These are phyloP conservation scores for Sylvicapra grimmia DNA, from an alignment of 2,113 vertebrate genomes.

Conservation along the genomic window DNA sequence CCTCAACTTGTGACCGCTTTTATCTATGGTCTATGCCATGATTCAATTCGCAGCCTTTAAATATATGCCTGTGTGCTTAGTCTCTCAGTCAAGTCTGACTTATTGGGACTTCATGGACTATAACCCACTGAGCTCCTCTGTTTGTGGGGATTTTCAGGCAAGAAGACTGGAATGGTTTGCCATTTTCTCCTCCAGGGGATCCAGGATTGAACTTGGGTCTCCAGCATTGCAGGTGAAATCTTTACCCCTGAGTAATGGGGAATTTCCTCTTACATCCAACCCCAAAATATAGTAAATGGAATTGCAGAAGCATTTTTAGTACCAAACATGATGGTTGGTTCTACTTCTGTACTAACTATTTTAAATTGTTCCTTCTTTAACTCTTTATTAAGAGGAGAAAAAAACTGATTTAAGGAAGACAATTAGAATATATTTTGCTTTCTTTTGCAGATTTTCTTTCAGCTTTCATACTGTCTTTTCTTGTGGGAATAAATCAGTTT, in stretches of 20 bases:
- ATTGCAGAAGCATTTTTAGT: neutral
- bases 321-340: neutral
- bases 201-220: neutral
- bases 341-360: neutral
- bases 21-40: neutral
- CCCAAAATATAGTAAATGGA: neutral
- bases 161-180: neutral
- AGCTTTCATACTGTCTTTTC: conserved; percentile 41
- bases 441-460: conserved; percentile 50
- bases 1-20: neutral
- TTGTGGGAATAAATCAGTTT: conserved; percentile 62
- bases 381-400: neutral
- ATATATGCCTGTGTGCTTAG: neutral
- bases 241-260: neutral
- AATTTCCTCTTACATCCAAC: neutral
- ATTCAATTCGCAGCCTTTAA: accelerated
- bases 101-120: neutral
- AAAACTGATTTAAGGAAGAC: conserved; percentile 15
- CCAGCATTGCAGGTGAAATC: neutral
- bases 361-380: conserved; percentile 5
- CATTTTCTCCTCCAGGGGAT: neutral
- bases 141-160: neutral
- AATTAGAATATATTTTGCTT: conserved; percentile 35
- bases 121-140: neutral
- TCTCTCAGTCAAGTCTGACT: neutral